Percentiles rank a stretch among this genome's conserved stretches.
Evolutionary conservation across 2,888 invertebrate species (phyloP).

Genomic region (Ethmia dodecea): DNA sequence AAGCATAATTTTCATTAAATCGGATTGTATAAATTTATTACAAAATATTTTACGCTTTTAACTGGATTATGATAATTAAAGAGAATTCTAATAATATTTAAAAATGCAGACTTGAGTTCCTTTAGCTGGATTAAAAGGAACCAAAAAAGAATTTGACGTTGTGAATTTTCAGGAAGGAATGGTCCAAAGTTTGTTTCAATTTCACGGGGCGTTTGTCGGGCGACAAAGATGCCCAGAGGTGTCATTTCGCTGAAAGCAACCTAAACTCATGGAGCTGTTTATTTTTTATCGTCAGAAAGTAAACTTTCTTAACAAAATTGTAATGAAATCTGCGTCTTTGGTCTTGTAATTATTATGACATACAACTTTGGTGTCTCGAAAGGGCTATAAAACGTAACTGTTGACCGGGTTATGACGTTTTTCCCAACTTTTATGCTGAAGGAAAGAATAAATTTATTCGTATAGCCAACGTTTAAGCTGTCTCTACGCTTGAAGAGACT

Average conservation of each 20-base stretch:
- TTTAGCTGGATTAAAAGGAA: conserved; percentile 39
- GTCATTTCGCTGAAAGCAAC: conserved; percentile 63
- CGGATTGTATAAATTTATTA: no score
- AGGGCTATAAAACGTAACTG: conserved; percentile 4
- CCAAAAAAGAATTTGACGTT: conserved; percentile 41
- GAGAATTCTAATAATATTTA: background rate
- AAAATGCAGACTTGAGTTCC: conserved; percentile 10
- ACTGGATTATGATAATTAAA: background rate
- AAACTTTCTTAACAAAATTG: conserved; percentile 4
- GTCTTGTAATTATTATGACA: conserved; percentile 7
- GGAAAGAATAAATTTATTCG: no score
- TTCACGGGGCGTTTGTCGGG: conserved; percentile 73
- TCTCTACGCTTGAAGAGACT: no score
- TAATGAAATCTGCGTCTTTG: conserved; percentile 5
- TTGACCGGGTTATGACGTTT: background rate
- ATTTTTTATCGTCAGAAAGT: conserved; percentile 41
- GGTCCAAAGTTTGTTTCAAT: conserved; percentile 67
- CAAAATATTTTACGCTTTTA: no score
- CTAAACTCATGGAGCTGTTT: conserved; percentile 53
- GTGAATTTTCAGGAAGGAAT: conserved; percentile 47
- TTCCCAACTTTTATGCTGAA: no score
- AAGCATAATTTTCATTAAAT: no score
- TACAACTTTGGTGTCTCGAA: background rate
- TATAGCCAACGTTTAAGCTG: no score
- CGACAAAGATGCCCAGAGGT: conserved; percentile 70